Evolutionary conservation across 23 tunicate species (phyloP).

Genomic region (Aplidium turbinatum): DNA sequence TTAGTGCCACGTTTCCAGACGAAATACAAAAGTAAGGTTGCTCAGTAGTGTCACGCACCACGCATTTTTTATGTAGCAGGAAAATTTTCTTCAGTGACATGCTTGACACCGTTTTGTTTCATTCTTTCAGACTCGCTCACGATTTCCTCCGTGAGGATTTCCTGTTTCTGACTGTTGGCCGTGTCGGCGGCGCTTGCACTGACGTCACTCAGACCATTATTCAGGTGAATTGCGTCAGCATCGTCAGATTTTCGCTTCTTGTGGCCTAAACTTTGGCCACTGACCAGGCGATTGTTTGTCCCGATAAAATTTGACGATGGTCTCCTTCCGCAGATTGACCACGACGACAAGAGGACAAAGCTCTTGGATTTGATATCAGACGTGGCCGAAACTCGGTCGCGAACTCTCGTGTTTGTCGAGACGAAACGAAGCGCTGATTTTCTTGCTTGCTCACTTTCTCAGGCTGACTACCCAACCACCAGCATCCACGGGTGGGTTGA

Average conservation of each 20-base stretch:
- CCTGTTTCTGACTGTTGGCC: slow-evolving; percentile 89
- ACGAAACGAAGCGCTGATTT: slow-evolving; percentile 98
- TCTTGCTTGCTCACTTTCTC: slow-evolving; percentile 87
- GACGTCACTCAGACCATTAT: slow-evolving; percentile 85
- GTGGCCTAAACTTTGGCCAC: no score
- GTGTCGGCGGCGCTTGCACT: slow-evolving; percentile 97
- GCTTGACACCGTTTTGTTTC: neutral
- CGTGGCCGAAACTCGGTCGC: slow-evolving; percentile 66
- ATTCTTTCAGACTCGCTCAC: slow-evolving; percentile 66
- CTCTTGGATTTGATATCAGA: slow-evolving; percentile 70
- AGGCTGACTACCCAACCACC: slow-evolving; percentile 87
- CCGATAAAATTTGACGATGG: neutral
- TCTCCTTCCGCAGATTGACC: slow-evolving; percentile 78
- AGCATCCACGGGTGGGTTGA: slow-evolving; percentile 83
- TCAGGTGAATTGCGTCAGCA: slow-evolving; percentile 14
- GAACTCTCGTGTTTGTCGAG: slow-evolving; percentile 97
- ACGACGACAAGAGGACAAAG: slow-evolving; percentile 69
- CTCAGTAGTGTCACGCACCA: neutral
- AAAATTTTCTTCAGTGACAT: neutral
- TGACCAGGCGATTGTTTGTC: neutral
- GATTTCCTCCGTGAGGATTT: slow-evolving; percentile 86
- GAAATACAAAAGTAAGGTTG: slow-evolving; percentile 74
- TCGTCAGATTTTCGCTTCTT: neutral
- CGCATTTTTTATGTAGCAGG: neutral
- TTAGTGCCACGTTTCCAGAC: slow-evolving; percentile 98